A percentile compares a stretch with the other conserved stretches of the same genome.
phyloP scores from a whole-genome alignment of 2,797 vertebrate species.

The Sarcoramphus papa region DNA sequence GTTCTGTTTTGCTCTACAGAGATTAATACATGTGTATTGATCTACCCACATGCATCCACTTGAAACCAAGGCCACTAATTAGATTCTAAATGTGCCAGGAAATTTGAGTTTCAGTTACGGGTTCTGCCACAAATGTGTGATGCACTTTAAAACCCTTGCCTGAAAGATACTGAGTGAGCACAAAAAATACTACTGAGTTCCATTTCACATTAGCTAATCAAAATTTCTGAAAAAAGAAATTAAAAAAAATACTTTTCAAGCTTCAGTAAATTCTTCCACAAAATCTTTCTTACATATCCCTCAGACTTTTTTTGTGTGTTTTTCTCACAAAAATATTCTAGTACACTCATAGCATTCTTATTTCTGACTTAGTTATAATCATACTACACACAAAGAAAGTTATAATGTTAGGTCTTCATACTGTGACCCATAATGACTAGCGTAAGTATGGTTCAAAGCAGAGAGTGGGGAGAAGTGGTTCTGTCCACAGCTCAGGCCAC shows the following conservation, averaged over 20 bases:
- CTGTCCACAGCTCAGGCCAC: not conserved
- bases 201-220: not conserved
- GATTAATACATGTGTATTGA: not conserved
- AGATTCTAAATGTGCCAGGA: not conserved
- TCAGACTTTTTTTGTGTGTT: accelerated
- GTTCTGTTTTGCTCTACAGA: not conserved
- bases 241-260: not conserved
- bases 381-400: not conserved
- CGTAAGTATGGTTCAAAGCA: not conserved
- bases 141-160: not conserved
- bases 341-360: not conserved
- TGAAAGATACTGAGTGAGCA: not conserved
- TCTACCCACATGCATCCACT: not conserved
- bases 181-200: not conserved
- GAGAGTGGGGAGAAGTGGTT: not conserved
- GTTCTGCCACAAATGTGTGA: not conserved
- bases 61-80: conserved; percentile 17
- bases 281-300: not conserved
- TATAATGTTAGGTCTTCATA: not conserved
- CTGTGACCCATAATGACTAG: not conserved
- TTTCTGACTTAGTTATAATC: not conserved
- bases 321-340: not conserved
- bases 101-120: not conserved
- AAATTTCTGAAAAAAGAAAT: not conserved
- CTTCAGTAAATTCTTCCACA: not conserved